Evolutionary conservation across 2,113 vertebrate species (phyloP), one percentile per base, ranked within the genome.

Genomic region (Amphilophus citrinellus): DNA sequence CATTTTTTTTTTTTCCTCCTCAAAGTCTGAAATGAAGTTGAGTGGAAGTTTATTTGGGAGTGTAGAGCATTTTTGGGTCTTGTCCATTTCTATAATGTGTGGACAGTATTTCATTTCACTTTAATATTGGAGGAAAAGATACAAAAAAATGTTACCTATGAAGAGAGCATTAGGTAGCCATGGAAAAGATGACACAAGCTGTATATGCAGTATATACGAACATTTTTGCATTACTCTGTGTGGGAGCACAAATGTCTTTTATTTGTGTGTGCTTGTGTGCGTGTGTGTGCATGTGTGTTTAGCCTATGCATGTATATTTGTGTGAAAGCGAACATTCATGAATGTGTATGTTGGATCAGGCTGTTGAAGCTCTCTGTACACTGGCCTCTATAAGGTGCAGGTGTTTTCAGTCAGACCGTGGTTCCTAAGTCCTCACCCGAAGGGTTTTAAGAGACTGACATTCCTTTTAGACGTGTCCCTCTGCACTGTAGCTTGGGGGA

Each of bases 341-440:
- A 87, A 79, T 91, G 92, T 94, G 91, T 93, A 89, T 84, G 87
- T 93, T 92, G 90, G 93, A 93, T 79, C 82, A 86, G 87, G 79
- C 82, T 88, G 88, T 85, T 89, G 92, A 87, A 86, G 85, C 82
- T 76, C 83, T 90, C 78, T 84, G 86, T 82, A 87, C 87, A 88
- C 81, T 83, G 79, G 86, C 84, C 57, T 79, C 79, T 84, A 88
- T 87, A 91, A 80, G 88, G 83, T 81, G 82, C 95, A 96, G 94
- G 94, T 95, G 94, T 95, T 94, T 94, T 94, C 86, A 91, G 89
- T 95, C 92, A 90, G 84, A 88, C 89, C 87, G 77, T 93, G 90
- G 84, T 93, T 93, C 93, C 90, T 90, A 89, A 90, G 87, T 92
- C 84, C 56, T 79, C 84, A 92, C 90, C 90, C 86, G 37, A 90